A percentile compares a stretch with the other conserved stretches of the same genome.
Evolutionary conservation across 2,113 vertebrate genomes (phyloP).

Genomic region (Platanista minor): DNA sequence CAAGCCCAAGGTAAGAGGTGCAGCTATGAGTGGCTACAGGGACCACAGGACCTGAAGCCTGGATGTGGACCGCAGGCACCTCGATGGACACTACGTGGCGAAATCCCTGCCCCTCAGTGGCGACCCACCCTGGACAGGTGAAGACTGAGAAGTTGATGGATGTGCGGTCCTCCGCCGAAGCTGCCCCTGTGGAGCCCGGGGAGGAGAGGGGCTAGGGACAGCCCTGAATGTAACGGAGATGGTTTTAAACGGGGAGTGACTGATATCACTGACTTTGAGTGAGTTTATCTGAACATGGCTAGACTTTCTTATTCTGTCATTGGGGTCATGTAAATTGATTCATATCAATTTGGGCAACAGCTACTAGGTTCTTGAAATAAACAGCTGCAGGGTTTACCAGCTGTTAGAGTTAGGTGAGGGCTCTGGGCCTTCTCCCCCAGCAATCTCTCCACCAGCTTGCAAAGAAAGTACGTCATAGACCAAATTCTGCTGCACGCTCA

Average conservation of each 20-base stretch:
- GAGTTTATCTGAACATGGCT: neutral
- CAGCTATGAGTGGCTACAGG: neutral
- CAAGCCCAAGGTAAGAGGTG: neutral
- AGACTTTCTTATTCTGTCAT: neutral
- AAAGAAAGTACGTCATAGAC: neutral
- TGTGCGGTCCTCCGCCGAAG: neutral
- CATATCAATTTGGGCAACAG: neutral
- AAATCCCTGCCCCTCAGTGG: neutral
- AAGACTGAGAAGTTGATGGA: neutral
- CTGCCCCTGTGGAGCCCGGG: neutral
- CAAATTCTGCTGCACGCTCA: neutral
- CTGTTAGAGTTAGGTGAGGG: neutral
- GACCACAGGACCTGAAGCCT: neutral
- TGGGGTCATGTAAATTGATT: neutral
- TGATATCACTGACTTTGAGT: neutral
- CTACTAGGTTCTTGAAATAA: neutral
- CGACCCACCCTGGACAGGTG: neutral
- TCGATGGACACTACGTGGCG: fast-evolving
- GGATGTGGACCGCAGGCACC: neutral
- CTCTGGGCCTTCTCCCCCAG: neutral
- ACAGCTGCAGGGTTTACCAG: neutral
- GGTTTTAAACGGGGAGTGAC: neutral
- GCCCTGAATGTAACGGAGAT: neutral
- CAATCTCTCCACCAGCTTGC: neutral
- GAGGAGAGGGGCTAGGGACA: neutral